These are phyloP conservation scores for Rotaria sp. DNA, from an alignment of 2,888 invertebrate genomes.

Conservation along the genomic window DNA sequence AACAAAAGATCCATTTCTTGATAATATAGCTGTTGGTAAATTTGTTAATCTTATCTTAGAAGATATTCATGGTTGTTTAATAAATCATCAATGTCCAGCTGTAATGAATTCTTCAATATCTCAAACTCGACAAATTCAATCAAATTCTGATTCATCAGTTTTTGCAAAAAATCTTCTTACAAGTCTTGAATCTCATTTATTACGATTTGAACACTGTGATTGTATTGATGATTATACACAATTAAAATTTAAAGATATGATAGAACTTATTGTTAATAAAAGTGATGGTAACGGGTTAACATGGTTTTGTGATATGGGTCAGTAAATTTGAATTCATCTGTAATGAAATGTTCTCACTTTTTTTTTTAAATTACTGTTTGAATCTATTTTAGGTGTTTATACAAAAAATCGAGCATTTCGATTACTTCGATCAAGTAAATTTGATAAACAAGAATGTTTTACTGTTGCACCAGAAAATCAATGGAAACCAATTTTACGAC, in stretches of 20 bases:
- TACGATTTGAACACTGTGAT: slow-evolving; percentile 41
- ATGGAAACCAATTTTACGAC: slow-evolving; percentile 16
- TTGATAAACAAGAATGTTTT: slow-evolving; percentile 54
- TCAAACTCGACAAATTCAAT: background rate
- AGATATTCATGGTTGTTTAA: slow-evolving; percentile 28
- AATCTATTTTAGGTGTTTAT: slow-evolving; percentile 59
- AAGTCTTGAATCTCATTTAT: background rate
- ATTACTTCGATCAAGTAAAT: slow-evolving; percentile 60
- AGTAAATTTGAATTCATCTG: background rate
- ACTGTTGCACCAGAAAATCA: slow-evolving; percentile 45
- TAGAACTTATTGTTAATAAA: background rate
- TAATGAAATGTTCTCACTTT: too few relatives aligned
- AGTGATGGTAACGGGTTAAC: slow-evolving; percentile 43
- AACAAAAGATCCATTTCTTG: slow-evolving; percentile 45
- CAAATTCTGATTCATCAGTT: background rate
- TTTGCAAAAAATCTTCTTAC: background rate
- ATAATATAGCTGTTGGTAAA: slow-evolving; percentile 10
- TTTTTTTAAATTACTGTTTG: too few relatives aligned
- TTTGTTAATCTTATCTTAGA: slow-evolving; percentile 38
- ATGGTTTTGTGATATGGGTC: slow-evolving; percentile 50
- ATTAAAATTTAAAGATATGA: background rate
- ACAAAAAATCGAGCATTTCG: slow-evolving; percentile 63
- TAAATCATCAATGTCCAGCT: background rate
- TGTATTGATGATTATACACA: slow-evolving; percentile 45
- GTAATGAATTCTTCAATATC: background rate